Evolutionary conservation across 1,140 invertebrate species (phyloP).

Genomic region (Pseudobourletiella spinata): DNA sequence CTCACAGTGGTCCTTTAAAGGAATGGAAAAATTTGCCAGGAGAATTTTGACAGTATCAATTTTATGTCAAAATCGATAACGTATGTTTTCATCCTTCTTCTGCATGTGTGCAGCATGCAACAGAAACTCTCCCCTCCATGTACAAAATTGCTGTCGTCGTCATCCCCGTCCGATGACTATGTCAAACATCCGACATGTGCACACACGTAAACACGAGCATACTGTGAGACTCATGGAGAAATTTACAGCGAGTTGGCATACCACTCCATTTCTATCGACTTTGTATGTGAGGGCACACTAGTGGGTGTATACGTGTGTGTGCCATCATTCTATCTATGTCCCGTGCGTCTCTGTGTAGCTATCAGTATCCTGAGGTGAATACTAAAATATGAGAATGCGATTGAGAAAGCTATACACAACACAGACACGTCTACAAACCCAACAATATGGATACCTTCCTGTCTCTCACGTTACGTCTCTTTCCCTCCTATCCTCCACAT

Average conservation of each 20-base stretch:
- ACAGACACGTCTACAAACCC: too few species aligned
- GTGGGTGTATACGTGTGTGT: not conserved
- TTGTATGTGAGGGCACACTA: not conserved
- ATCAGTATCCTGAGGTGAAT: conserved; percentile 5
- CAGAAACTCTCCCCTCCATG: too few species aligned
- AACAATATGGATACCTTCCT: too few species aligned
- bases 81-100: not conserved
- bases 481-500: not conserved
- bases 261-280: not conserved
- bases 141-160: too few species aligned
- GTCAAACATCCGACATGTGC: too few species aligned
- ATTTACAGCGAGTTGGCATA: not conserved
- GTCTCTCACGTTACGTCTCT: not conserved
- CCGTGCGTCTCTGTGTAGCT: not conserved
- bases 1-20: too few species aligned
- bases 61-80: conserved; percentile 22
- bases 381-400: conserved; percentile 1
- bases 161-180: too few species aligned
- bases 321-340: not conserved
- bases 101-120: not conserved
- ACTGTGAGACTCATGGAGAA: too few species aligned
- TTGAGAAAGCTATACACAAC: not conserved
- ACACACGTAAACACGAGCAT: too few species aligned
- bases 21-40: conserved; percentile 2
- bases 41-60: conserved; percentile 14